phyloP scores from a whole-genome alignment of 1,140 invertebrate species.

The Drosophila nebulosa region DNA sequence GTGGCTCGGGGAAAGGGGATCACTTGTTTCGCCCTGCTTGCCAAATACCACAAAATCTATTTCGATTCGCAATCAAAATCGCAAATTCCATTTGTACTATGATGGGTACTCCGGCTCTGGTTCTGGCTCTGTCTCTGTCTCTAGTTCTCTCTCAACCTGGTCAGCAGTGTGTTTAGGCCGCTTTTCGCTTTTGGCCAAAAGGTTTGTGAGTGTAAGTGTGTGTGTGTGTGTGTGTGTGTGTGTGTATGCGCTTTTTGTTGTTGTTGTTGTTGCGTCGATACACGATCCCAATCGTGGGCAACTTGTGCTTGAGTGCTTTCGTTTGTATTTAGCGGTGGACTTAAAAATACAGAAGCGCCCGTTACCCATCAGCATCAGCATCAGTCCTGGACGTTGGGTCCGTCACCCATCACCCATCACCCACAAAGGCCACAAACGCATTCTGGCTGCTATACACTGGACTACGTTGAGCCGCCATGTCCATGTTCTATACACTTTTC shows the following conservation, averaged over 20 bases:
- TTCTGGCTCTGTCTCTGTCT: background rate
- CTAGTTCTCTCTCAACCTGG: background rate
- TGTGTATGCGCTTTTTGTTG: slow-evolving; percentile 7
- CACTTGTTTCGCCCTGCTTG: slow-evolving; percentile 68
- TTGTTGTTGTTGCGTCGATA: slow-evolving; percentile 32
- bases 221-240: background rate
- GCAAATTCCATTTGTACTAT: slow-evolving; percentile 72
- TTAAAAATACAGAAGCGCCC: slow-evolving; percentile 75
- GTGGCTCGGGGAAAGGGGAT: background rate
- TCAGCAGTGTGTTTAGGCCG: background rate
- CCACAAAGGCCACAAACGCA: slow-evolving; percentile 70
- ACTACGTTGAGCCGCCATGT: slow-evolving; percentile 54
- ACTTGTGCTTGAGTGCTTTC: slow-evolving; percentile 80
- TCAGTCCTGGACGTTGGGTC: background rate
- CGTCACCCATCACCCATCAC: slow-evolving; percentile 13
- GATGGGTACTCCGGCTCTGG: slow-evolving; percentile 25
- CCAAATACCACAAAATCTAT: slow-evolving; percentile 80
- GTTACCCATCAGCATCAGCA: background rate
- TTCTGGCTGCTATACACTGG: slow-evolving; percentile 38
- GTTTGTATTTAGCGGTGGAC: slow-evolving; percentile 81
- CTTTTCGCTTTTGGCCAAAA: background rate
- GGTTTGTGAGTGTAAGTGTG: too few species aligned
- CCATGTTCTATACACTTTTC: slow-evolving; percentile 9
- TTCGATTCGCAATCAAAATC: slow-evolving; percentile 80
- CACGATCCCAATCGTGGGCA: slow-evolving; percentile 63